phyloP scores from a whole-genome alignment of 2,888 invertebrate genomes.

The Gasteruption jaculator region DNA sequence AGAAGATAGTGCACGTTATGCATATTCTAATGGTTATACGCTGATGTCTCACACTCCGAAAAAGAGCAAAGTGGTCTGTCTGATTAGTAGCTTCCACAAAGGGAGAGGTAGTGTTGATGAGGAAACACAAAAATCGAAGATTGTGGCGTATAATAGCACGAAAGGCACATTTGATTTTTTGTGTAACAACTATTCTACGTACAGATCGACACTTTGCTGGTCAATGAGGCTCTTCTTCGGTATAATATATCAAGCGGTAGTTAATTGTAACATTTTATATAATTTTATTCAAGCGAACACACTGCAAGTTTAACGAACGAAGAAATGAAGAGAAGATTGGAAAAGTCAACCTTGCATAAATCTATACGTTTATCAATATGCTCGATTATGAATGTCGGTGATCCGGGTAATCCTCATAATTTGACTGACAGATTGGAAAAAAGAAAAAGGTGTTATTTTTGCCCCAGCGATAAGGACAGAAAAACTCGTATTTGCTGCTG shows the following conservation, averaged over 20 bases:
- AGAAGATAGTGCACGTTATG: conserved; percentile 4
- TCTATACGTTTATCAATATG: too few relatives aligned
- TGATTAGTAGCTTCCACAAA: conserved; percentile 5
- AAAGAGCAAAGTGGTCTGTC: conserved; percentile 1
- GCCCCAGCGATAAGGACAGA: too few relatives aligned
- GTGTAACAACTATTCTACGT: too few relatives aligned
- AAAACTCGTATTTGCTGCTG: too few relatives aligned
- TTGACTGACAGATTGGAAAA: too few relatives aligned
- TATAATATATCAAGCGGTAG: conserved; percentile 25
- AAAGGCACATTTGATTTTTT: too few relatives aligned
- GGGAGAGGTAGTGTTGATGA: background rate
- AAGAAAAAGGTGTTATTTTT: too few relatives aligned
- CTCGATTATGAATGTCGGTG: too few relatives aligned
- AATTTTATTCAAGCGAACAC: too few relatives aligned
- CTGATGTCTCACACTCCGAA: conserved; percentile 4
- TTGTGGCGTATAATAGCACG: conserved; percentile 6
- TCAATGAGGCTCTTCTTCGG: conserved; percentile 24
- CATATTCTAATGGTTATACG: conserved; percentile 2
- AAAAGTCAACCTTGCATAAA: background rate
- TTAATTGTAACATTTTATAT: conserved; percentile 23
- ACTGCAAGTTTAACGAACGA: too few relatives aligned
- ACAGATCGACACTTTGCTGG: too few relatives aligned
- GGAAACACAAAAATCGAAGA: conserved; percentile 3
- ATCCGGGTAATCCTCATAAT: too few relatives aligned
- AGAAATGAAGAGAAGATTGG: background rate